phyloP scores from a whole-genome alignment of 2,888 invertebrate genomes.

The Melolontha melolontha region DNA sequence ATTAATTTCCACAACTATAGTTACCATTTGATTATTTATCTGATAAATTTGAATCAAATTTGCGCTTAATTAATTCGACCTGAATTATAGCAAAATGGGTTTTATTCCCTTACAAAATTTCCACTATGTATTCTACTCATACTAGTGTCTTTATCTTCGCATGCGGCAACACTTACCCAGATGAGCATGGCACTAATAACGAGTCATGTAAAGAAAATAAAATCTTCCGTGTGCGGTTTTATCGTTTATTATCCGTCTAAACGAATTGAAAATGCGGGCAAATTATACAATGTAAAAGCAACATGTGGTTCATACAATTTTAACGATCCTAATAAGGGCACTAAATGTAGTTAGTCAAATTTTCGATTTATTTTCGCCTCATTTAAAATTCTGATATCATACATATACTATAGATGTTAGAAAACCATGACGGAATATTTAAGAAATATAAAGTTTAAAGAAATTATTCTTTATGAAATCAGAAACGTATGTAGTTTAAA shows the following conservation, averaged over 20 bases:
- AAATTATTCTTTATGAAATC: no score
- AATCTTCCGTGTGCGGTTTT: conserved; percentile 13
- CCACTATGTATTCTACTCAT: conserved; percentile 6
- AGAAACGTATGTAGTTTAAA: no score
- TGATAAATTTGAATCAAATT: no score
- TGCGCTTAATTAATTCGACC: no score
- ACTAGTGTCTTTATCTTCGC: conserved; percentile 1
- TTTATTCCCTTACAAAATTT: conserved; percentile 16
- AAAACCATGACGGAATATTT: no score
- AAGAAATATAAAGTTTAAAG: no score
- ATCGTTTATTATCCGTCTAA: conserved; percentile 14
- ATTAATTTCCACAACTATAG: no score
- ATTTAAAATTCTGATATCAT: no score
- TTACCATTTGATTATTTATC: no score
- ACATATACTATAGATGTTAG: no score
- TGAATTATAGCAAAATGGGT: background rate
- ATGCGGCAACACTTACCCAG: conserved; percentile 19
- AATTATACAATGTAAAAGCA: conserved; percentile 25
- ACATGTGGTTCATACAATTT: conserved; percentile 16
- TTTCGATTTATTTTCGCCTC: no score
- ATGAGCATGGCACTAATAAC: conserved; percentile 4
- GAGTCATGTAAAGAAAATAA: conserved; percentile 20
- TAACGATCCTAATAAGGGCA: background rate
- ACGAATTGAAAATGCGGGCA: conserved; percentile 2
- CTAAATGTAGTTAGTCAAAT: background rate